Evolutionary conservation across 1,140 invertebrate genomes (phyloP).

Genomic region (Calosoma granatense): DNA sequence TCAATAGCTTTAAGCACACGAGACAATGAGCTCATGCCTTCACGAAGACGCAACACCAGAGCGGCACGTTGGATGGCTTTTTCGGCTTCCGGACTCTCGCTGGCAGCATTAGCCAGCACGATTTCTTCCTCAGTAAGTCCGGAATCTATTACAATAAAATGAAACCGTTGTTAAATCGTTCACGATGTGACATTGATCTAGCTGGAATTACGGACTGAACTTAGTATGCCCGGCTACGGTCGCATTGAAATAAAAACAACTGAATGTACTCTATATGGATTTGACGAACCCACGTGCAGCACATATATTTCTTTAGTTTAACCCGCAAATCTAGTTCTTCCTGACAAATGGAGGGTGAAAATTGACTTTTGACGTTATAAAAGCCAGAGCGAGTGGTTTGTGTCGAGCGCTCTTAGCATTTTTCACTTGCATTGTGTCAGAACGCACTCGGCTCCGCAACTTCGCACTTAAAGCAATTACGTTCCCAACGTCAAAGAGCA

Average conservation of each 20-base stretch:
- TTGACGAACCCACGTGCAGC: neutral
- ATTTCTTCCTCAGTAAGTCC: constrained; percentile 84
- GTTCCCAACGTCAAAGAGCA: constrained; percentile 9
- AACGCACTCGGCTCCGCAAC: constrained; percentile 12
- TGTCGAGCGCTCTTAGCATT: constrained; percentile 8
- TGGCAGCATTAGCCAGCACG: constrained; percentile 65
- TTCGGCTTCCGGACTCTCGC: constrained; percentile 62
- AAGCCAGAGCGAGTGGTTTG: constrained; percentile 18
- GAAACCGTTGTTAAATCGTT: constrained; percentile 7
- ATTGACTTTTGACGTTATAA: constrained; percentile 26
- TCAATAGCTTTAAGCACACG: constrained; percentile 85
- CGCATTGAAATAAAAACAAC: neutral
- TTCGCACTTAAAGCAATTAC: constrained; percentile 23
- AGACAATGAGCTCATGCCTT: constrained; percentile 75
- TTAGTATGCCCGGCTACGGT: too few relatives aligned
- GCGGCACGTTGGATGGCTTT: constrained; percentile 62
- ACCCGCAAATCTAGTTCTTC: constrained; percentile 6
- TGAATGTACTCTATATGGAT: neutral
- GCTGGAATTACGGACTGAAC: neutral
- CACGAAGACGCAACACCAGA: constrained; percentile 70
- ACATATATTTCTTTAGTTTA: neutral
- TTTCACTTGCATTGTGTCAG: constrained; percentile 16
- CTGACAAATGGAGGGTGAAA: constrained; percentile 26
- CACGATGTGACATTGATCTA: neutral
- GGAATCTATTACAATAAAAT: constrained; percentile 43